Evolutionary conservation across 2,888 invertebrate species (phyloP).

Genomic region (Boloria euphrosyne): DNA sequence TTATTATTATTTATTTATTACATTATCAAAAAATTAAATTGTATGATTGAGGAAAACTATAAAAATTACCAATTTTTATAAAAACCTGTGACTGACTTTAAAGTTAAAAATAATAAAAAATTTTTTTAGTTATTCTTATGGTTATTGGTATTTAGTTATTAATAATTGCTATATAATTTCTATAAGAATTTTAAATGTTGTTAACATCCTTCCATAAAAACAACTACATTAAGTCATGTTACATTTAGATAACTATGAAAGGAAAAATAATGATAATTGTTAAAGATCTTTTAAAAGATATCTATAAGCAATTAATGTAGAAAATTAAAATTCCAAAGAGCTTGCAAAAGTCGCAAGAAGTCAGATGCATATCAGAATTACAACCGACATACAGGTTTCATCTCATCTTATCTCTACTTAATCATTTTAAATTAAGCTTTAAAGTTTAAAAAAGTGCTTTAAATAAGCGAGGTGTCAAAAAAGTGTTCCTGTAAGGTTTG

Average conservation of each 20-base stretch:
- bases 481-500: constrained; percentile 15
- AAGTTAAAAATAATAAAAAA: no score
- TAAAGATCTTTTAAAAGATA: neutral
- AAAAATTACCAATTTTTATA: no score
- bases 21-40: no score
- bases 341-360: constrained; percentile 14
- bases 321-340: constrained; percentile 5
- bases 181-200: no score
- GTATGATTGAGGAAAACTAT: no score
- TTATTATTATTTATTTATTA: no score
- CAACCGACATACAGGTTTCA: constrained; percentile 16
- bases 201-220: no score
- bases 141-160: no score
- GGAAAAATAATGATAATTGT: neutral
- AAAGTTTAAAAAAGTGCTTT: constrained; percentile 1
- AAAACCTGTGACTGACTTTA: no score
- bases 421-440: constrained; percentile 17
- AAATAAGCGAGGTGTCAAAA: constrained; percentile 1
- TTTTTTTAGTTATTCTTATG: no score
- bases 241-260: neutral
- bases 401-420: constrained; percentile 19
- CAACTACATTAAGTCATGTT: no score
- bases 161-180: no score
- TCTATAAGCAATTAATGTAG: neutral
- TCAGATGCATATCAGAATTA: constrained; percentile 14